Evolutionary conservation across 2,113 vertebrate species (phyloP).

Genomic region (Girardinichthys multiradiatus): DNA sequence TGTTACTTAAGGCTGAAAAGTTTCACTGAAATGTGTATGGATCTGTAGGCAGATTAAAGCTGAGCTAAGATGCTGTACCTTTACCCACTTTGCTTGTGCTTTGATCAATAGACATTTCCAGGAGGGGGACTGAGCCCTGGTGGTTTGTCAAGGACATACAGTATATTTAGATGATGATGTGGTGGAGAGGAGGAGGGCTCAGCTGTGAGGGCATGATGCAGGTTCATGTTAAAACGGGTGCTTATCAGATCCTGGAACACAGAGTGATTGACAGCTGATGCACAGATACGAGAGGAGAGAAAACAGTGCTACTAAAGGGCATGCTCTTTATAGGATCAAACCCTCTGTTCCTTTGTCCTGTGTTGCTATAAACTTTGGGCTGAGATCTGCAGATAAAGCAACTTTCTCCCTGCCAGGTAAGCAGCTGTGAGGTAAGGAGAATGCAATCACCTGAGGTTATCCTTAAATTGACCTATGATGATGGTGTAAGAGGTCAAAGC

Average conservation of each 20-base stretch:
- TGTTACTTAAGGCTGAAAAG: not conserved
- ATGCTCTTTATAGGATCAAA: conserved; percentile 1
- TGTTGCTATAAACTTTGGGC: conserved; percentile 34
- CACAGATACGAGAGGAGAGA: conserved; percentile 1
- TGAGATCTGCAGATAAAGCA: conserved; percentile 20
- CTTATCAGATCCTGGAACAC: conserved; percentile 53
- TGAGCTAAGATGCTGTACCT: conserved; percentile 25
- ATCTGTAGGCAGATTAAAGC: conserved; percentile 31
- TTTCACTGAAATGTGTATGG: conserved; percentile 6
- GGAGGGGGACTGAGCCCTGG: conserved; percentile 42
- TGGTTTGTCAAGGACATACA: conserved; percentile 71
- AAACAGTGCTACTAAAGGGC: not conserved
- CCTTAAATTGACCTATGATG: conserved; percentile 55
- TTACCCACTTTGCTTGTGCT: conserved; percentile 40
- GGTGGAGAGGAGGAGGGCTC: conserved; percentile 36
- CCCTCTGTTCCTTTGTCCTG: not conserved
- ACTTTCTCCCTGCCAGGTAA: conserved; percentile 28
- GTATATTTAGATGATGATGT: conserved; percentile 64
- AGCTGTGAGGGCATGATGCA: conserved; percentile 53
- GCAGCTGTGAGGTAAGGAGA: conserved; percentile 19
- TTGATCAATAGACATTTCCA: conserved; percentile 59
- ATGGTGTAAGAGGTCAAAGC: conserved; percentile 14
- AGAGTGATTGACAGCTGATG: conserved; percentile 43
- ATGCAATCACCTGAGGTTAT: conserved; percentile 32
- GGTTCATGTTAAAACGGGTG: conserved; percentile 48